Evolutionary conservation across 2,113 vertebrate genomes (phyloP).

Genomic region (Plotosus lineatus): DNA sequence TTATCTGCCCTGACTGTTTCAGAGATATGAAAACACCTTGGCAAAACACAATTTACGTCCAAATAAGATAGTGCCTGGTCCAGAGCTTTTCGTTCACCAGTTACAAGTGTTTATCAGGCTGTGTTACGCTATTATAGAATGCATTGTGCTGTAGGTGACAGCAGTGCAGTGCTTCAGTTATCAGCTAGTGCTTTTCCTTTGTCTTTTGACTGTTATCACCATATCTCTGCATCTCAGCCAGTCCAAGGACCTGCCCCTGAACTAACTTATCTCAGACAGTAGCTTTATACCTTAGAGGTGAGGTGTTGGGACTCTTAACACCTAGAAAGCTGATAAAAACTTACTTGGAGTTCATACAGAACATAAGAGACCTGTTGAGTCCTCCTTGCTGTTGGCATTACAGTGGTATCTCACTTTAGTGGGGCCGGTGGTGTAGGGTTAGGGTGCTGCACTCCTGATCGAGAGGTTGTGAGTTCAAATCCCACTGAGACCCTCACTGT

Average conservation of each 20-base stretch:
- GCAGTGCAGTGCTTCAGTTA: constrained; percentile 26
- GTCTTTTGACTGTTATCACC: constrained; percentile 36
- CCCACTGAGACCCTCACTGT: too few relatives aligned
- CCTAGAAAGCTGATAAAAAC: constrained; percentile 5
- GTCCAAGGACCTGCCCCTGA: constrained; percentile 19
- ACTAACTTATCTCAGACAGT: constrained; percentile 36
- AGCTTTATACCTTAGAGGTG: not conserved
- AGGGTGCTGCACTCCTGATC: too few relatives aligned
- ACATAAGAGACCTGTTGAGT: not conserved
- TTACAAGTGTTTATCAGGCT: constrained; percentile 28
- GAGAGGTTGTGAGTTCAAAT: too few relatives aligned
- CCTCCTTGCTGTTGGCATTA: too few relatives aligned
- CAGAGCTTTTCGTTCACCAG: constrained; percentile 20
- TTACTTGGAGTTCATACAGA: not conserved
- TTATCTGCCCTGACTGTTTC: constrained; percentile 9
- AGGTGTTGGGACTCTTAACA: constrained; percentile 15
- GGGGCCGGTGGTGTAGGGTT: too few relatives aligned
- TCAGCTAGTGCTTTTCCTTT: constrained; percentile 37
- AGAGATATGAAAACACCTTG: constrained; percentile 17
- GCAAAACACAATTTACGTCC: constrained; percentile 39
- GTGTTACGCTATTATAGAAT: constrained; percentile 16
- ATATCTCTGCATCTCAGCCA: constrained; percentile 20
- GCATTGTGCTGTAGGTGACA: constrained; percentile 24
- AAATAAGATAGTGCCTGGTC: constrained; percentile 37
- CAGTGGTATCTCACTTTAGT: too few relatives aligned